These are phyloP conservation scores for Patella caerulea DNA, from an alignment of 2,888 invertebrate species.

Conservation along the genomic window DNA sequence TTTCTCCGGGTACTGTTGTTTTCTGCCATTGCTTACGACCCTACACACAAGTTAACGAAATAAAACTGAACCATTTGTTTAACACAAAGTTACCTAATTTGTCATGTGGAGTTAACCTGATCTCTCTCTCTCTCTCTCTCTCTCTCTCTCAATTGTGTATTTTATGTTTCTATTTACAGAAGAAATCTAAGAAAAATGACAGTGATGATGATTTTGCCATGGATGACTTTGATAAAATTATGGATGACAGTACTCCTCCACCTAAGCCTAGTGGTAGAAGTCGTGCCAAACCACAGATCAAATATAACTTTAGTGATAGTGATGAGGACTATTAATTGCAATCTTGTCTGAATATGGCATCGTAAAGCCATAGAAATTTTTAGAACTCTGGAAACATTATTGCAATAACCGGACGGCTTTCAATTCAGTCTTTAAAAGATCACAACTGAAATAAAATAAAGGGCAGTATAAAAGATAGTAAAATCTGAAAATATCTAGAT, in stretches of 20 bases:
- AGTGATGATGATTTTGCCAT: background rate
- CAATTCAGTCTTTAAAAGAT: no score
- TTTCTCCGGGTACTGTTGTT: no score
- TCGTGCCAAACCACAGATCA: conserved; percentile 73
- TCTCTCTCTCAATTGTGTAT: background rate
- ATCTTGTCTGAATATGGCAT: no score
- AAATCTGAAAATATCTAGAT: no score
- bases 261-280: conserved; percentile 54
- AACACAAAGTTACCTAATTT: background rate
- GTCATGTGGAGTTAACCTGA: background rate
- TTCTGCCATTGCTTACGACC: no score
- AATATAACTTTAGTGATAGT: conserved; percentile 72
- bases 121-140: conserved; percentile 1
- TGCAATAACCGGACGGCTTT: no score
- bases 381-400: no score
- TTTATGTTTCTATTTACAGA: background rate
- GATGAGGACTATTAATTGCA: conserved; percentile 39
- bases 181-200: background rate
- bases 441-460: no score
- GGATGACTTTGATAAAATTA: background rate
- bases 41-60: conserved; percentile 2
- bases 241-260: background rate
- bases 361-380: no score
- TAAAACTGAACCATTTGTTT: conserved; percentile 13
- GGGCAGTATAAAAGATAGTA: no score